phyloP scores from a whole-genome alignment of 1,140 invertebrate genomes.

The Zeugodacus cucurbitae region DNA sequence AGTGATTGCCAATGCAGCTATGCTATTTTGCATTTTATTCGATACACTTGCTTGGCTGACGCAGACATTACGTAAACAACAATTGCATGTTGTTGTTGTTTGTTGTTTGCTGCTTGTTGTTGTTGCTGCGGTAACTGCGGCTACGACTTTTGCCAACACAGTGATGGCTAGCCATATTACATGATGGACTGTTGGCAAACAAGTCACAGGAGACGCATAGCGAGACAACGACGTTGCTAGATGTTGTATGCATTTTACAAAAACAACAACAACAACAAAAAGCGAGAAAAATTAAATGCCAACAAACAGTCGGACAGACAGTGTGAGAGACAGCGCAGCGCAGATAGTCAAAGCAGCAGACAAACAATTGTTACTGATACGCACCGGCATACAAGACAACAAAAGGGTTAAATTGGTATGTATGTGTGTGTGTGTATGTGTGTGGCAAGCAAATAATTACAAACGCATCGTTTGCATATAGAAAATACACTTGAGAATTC shows the following conservation, averaged over 20 bases:
- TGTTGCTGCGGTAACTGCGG: constrained; percentile 6
- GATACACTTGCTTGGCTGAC: constrained; percentile 26
- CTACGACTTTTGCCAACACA: not conserved
- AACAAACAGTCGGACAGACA: not conserved
- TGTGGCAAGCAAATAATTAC: constrained; percentile 9
- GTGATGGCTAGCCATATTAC: not conserved
- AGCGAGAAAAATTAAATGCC: not conserved
- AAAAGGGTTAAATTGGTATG: not conserved
- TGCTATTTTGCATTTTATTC: constrained; percentile 33
- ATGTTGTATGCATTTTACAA: not conserved
- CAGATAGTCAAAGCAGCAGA: not conserved
- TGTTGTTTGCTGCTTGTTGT: not conserved
- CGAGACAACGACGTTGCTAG: not conserved
- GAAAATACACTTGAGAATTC: constrained; percentile 29
- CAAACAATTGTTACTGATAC: constrained; percentile 27
- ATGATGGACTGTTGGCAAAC: constrained; percentile 15
- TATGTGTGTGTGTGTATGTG: not conserved
- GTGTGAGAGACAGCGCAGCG: not conserved
- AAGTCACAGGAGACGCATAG: not conserved
- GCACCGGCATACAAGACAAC: not conserved
- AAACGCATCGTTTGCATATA: constrained; percentile 18
- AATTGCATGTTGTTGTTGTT: not conserved
- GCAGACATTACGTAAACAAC: constrained; percentile 34
- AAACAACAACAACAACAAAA: not conserved
- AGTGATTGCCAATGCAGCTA: constrained; percentile 17